phyloP scores from a whole-genome alignment of 1,140 invertebrate species.

The Ptiloglossa arizonensis region DNA sequence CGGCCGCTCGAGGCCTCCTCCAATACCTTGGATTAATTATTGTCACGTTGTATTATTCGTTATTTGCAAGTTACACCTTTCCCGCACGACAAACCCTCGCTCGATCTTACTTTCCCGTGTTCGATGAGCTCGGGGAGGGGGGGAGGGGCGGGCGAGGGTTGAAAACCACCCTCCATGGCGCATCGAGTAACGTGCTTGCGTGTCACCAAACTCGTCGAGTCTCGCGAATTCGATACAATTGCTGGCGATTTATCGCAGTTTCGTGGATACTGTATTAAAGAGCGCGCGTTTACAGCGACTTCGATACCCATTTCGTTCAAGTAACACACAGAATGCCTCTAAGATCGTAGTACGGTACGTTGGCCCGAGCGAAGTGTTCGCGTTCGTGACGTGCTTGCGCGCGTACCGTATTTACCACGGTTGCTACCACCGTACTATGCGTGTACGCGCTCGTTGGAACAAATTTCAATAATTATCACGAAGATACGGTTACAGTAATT shows the following conservation, averaged over 20 bases:
- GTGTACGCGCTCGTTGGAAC: not conserved
- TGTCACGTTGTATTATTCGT: slow-evolving; percentile 64
- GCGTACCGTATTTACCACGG: not conserved
- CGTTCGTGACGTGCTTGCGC: no score
- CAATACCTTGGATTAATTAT: slow-evolving; percentile 47
- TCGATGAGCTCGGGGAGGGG: not conserved
- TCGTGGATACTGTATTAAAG: not conserved
- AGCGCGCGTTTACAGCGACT: not conserved
- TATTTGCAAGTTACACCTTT: not conserved
- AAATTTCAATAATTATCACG: not conserved
- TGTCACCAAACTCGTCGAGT: not conserved
- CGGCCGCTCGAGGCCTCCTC: slow-evolving; percentile 24
- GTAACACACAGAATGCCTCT: slow-evolving; percentile 72
- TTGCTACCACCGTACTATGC: no score
- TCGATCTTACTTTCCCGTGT: not conserved
- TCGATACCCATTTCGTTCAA: slow-evolving; percentile 47
- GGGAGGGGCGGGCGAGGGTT: no score
- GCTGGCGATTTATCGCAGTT: not conserved
- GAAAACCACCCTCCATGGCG: not conserved
- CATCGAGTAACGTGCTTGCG: not conserved
- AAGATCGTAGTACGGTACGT: slow-evolving; percentile 72
- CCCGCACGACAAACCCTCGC: not conserved
- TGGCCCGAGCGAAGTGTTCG: slow-evolving; percentile 38
- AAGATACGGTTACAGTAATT: not conserved
- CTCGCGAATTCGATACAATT: slow-evolving; percentile 10